Conservation (phyloP, 2,113 vertebrate species). For the Malurus melanocephalus region DNA sequence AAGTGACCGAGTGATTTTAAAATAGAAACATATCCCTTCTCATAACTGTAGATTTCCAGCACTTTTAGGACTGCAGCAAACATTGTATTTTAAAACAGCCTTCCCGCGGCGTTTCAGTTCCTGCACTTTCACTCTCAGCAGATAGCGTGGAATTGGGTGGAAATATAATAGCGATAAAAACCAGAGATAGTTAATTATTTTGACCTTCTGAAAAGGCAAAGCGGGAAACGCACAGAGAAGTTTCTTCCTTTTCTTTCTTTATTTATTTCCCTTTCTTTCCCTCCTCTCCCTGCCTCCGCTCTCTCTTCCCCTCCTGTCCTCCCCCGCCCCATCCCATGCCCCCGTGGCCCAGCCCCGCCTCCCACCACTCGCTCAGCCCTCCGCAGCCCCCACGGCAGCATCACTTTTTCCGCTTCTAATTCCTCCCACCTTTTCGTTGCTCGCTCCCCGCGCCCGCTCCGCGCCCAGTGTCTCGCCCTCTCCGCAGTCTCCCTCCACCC, state of each 20-base stretch:
- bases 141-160: not conserved
- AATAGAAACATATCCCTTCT: not conserved
- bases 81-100: not conserved
- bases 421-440: not conserved
- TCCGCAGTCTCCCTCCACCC: not conserved
- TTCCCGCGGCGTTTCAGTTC: not conserved
- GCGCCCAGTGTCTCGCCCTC: not conserved
- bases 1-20: not conserved
- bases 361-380: not conserved
- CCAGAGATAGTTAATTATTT: not conserved
- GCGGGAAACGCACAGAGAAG: accelerated
- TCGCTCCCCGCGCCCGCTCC: not conserved
- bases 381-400: not conserved
- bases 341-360: not conserved
- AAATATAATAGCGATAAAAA: not conserved
- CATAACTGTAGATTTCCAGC: not conserved
- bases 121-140: not conserved
- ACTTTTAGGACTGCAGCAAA: not conserved
- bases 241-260: not conserved
- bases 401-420: not conserved
- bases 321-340: not conserved
- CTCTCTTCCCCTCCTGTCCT: not conserved
- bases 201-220: not conserved
- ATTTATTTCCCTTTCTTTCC: not conserved
- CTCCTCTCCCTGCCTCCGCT: too few relatives aligned